Percentiles rank a stretch among this genome's conserved stretches.
phyloP scores from a whole-genome alignment of 2,888 invertebrate species.

The Electrophaes corylata region DNA sequence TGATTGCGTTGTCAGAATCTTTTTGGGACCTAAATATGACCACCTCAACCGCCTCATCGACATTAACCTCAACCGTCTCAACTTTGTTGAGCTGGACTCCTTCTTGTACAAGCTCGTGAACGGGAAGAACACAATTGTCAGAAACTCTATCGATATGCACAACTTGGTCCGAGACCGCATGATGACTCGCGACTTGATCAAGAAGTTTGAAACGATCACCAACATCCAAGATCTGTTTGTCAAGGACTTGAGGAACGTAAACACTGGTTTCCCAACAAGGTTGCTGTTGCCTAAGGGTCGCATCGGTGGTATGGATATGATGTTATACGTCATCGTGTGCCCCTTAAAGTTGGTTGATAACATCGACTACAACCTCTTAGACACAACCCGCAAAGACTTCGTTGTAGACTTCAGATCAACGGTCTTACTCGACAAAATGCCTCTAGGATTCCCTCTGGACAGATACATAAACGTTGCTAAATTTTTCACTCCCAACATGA shows the following conservation, averaged over 20 bases:
- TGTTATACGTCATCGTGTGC: conserved; percentile 86
- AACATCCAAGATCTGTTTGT: conserved; percentile 61
- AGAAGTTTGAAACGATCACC: conserved; percentile 83
- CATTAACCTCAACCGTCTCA: conserved; percentile 83
- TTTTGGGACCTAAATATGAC: conserved; percentile 88
- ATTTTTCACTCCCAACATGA: conserved; percentile 88
- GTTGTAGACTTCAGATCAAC: conserved; percentile 67
- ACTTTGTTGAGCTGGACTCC: conserved; percentile 87
- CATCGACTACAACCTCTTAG: conserved; percentile 61
- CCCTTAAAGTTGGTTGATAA: conserved; percentile 78
- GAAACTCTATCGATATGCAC: conserved; percentile 87
- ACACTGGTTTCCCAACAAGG: conserved; percentile 89
- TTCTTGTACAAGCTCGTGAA: conserved; percentile 85
- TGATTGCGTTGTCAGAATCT: conserved; percentile 86
- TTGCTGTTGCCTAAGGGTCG: conserved; percentile 89
- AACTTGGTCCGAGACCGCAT: conserved; percentile 87
- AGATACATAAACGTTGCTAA: conserved; percentile 83
- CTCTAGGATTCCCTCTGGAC: conserved; percentile 85
- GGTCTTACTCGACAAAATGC: conserved; percentile 84
- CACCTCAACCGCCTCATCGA: conserved; percentile 81
- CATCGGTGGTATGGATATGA: conserved; percentile 86
- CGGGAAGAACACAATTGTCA: conserved; percentile 87
- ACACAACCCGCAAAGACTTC: conserved; percentile 75
- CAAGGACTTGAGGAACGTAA: conserved; percentile 72
- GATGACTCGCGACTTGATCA: conserved; percentile 86